Percentiles rank a stretch among this genome's conserved stretches.
Conservation (phyloP, 1,140 invertebrate genomes). For the Eupeodes corollae region DNA sequence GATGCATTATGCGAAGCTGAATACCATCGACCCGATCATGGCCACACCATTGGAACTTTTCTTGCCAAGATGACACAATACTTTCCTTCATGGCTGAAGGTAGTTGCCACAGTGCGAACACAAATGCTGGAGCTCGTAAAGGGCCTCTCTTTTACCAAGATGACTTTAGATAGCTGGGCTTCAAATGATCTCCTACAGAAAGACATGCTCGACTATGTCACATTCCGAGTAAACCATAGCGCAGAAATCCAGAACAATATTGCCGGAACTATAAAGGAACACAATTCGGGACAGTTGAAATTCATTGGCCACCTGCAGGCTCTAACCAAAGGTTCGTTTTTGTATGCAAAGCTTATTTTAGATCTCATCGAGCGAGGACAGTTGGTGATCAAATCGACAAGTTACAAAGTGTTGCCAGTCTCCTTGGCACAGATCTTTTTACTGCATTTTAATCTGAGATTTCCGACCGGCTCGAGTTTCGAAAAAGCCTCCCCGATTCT, state of each 20-base stretch:
- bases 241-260: slow-evolving; percentile 75
- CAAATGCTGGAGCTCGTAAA: slow-evolving; percentile 72
- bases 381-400: slow-evolving; percentile 83
- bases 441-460: slow-evolving; percentile 84
- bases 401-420: slow-evolving; percentile 86
- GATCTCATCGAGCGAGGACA: slow-evolving; percentile 88
- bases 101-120: slow-evolving; percentile 77
- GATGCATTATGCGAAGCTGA: slow-evolving; percentile 93
- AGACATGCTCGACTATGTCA: slow-evolving; percentile 80
- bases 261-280: slow-evolving; percentile 45
- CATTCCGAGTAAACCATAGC: slow-evolving; percentile 64
- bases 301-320: slow-evolving; percentile 77
- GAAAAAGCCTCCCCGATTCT: slow-evolving; percentile 79
- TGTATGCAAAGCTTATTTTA: slow-evolving; percentile 85
- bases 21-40: slow-evolving; percentile 85
- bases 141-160: slow-evolving; percentile 64
- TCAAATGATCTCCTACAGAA: slow-evolving; percentile 61
- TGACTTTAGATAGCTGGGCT: slow-evolving; percentile 54
- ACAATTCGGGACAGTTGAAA: slow-evolving; percentile 41
- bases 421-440: slow-evolving; percentile 86
- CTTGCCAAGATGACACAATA: slow-evolving; percentile 67
- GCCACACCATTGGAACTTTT: slow-evolving; percentile 85
- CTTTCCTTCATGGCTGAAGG: slow-evolving; percentile 83
- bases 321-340: slow-evolving; percentile 76
- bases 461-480: slow-evolving; percentile 80